phyloP scores from a whole-genome alignment of 1,140 invertebrate species.

The Lordiphosa stackelbergi region DNA sequence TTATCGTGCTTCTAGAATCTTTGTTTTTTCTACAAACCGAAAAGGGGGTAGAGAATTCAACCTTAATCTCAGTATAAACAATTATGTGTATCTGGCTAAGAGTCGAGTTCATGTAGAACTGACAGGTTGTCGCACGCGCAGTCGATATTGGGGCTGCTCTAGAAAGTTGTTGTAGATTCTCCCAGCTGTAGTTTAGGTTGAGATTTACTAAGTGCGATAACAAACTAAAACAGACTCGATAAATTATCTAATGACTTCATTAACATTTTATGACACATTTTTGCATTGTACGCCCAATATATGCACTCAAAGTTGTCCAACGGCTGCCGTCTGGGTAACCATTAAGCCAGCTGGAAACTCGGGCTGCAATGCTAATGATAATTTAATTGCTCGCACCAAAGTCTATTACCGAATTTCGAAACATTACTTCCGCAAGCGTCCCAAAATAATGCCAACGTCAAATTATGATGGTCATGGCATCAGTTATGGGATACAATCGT shows the following conservation, averaged over 20 bases:
- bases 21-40: no score
- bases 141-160: not conserved
- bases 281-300: constrained; percentile 37
- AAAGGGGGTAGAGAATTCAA: not conserved
- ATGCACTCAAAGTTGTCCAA: constrained; percentile 15
- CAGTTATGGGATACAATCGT: constrained; percentile 11
- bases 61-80: not conserved
- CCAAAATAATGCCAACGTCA: constrained; percentile 1
- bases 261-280: constrained; percentile 42
- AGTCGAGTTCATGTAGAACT: not conserved
- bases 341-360: constrained; percentile 5
- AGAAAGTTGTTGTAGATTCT: constrained; percentile 5
- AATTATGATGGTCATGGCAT: constrained; percentile 19
- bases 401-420: constrained; percentile 29
- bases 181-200: constrained; percentile 11
- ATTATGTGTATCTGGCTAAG: constrained; percentile 6
- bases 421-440: constrained; percentile 44
- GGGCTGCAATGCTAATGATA: constrained; percentile 35
- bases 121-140: not conserved
- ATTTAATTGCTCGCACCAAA: constrained; percentile 46
- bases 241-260: constrained; percentile 43
- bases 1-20: no score
- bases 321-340: constrained; percentile 8
- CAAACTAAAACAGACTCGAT: no score
- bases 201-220: constrained; percentile 15